phyloP scores from a whole-genome alignment of 2,113 vertebrate genomes.

The Epinephelus cyanopodus region DNA sequence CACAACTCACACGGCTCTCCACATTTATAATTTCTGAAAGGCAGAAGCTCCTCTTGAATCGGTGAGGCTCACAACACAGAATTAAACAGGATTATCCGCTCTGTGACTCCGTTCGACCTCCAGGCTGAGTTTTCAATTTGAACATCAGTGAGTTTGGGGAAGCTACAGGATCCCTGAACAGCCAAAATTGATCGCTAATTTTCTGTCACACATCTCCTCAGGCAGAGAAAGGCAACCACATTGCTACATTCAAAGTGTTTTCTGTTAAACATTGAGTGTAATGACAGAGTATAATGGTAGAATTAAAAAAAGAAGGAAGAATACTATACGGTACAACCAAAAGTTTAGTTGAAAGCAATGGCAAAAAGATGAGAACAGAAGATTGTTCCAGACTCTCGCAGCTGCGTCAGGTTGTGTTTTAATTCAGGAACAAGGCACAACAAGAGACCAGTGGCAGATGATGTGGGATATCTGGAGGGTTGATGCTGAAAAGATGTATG shows the following conservation, averaged over 20 bases:
- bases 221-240: background rate
- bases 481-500: background rate
- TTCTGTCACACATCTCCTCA: background rate
- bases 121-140: constrained; percentile 35
- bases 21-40: constrained; percentile 23
- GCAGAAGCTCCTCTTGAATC: constrained; percentile 28
- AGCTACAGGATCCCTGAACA: constrained; percentile 3
- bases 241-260: background rate
- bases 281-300: background rate
- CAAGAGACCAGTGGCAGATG: background rate
- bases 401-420: background rate
- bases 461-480: background rate
- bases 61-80: constrained; percentile 20
- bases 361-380: background rate
- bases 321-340: background rate
- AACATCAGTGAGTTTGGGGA: background rate
- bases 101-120: constrained; percentile 3
- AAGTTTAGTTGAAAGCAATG: background rate
- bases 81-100: constrained; percentile 55
- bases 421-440: background rate
- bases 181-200: background rate
- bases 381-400: background rate
- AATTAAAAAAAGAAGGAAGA: background rate
- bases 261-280: background rate
- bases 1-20: background rate